Conservation (phyloP, 2,888 invertebrate genomes). For the Mimumesa dahlbomi region DNA sequence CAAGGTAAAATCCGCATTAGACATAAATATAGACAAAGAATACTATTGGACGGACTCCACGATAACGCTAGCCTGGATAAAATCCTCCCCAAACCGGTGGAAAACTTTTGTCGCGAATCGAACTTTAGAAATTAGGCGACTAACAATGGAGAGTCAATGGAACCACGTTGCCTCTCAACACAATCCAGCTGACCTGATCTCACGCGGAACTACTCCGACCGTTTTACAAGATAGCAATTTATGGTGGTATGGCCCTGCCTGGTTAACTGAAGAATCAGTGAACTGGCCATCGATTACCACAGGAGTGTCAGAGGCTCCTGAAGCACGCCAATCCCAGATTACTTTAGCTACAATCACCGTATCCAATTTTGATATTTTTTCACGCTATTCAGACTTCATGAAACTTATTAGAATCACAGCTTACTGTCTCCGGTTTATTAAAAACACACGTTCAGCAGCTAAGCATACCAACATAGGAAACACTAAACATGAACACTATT, state of each 20-base stretch:
- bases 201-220: constrained; percentile 8
- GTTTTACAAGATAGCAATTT: background rate
- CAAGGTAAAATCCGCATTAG: background rate
- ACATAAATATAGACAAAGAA: too few species aligned
- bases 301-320: too few species aligned
- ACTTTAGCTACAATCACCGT: too few species aligned
- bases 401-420: too few species aligned
- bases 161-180: constrained; percentile 18
- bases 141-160: constrained; percentile 15
- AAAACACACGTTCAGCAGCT: too few species aligned
- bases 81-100: constrained; percentile 3
- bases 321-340: too few species aligned
- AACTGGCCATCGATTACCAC: background rate
- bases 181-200: constrained; percentile 24
- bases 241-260: constrained; percentile 36
- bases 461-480: too few species aligned
- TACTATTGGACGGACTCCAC: constrained; percentile 36
- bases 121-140: constrained; percentile 26
- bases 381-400: too few species aligned
- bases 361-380: too few species aligned
- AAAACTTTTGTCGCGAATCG: constrained; percentile 38
- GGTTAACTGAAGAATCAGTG: constrained; percentile 2
- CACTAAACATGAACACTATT: too few species aligned
- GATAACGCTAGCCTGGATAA: constrained; percentile 28
- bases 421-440: too few species aligned